Base-by-base conservation (phyloP, 1,140 invertebrate species). In the Formica selysi region DNA sequence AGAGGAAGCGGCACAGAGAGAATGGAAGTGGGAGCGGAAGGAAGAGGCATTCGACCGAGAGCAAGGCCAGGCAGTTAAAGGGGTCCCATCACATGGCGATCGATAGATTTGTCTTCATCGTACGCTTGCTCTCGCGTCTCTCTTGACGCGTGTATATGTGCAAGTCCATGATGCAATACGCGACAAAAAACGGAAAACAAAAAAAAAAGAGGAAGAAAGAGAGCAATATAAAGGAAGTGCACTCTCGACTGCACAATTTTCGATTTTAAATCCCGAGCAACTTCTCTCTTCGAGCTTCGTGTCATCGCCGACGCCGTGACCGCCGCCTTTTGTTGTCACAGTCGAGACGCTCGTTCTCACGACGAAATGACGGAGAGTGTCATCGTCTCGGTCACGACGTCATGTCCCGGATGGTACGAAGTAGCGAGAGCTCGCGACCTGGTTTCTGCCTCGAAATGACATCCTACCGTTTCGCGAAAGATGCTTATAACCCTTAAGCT, bases 41-140 rank as follows among this genome's bases (percentile, higher is more conserved):
- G 54, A 87, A n/a, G 38, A 79, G 51, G 64, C 61, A 48, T 76
- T 84, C 57, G 59, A 68, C 22, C 36, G 62, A 67, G 76, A 85
- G 85, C 64, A 88, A 76, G 78, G 54, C 38, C 67, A 84, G 54
- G 54, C 48, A 73, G 44, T 44, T 68, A 83, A 84, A 83, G 74
- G 57, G 38, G 67, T 84, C 68, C 48, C 76, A 59, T 76, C 74
- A 73, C 74, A 54, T 64, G 57, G 38, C 61, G 85, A 89, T 89
- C 88, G 88, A 89, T 89, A 89, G 59, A 48, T 81, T 80, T 70
- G 54, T 64, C 38, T 86, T 81, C 76, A 89, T 89, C 76, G 62
- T 76, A 86, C 87, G 73, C 87, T 38, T 86, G 81, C 76, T 86
- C 83, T 88, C 32, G 13, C 64, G 36, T 70, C 22, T 38, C 16